Percentiles rank a stretch among this genome's conserved stretches.
These are phyloP conservation scores for Platyscapa corneri DNA, from an alignment of 1,140 invertebrate species.

Conservation along the genomic window DNA sequence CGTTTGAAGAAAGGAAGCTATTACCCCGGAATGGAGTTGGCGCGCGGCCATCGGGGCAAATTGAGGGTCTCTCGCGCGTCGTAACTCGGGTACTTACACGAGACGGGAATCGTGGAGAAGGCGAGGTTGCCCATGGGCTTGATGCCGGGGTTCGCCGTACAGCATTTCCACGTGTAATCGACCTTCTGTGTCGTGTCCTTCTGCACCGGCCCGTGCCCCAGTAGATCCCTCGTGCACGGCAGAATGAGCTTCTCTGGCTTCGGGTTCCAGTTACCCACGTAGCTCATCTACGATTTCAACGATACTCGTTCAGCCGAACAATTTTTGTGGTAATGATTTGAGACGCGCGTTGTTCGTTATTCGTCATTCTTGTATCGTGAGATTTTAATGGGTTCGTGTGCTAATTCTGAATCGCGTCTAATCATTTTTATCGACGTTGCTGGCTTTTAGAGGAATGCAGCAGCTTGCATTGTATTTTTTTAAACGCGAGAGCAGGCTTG, in stretches of 20 bases:
- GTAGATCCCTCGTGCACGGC: conserved; percentile 59
- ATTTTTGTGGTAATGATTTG: neutral
- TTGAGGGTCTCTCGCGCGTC: too few species aligned
- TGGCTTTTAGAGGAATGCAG: too few species aligned
- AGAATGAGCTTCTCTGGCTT: conserved; percentile 60
- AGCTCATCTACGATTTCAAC: conserved; percentile 63
- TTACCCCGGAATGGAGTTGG: too few species aligned
- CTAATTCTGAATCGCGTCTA: too few species aligned
- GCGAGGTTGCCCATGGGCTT: conserved; percentile 58
- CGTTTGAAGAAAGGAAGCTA: too few species aligned
- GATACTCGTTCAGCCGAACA: neutral
- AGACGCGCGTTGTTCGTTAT: neutral
- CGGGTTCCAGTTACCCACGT: conserved; percentile 67
- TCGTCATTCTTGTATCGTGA: too few species aligned
- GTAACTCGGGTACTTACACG: conserved; percentile 57
- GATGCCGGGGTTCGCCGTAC: conserved; percentile 11
- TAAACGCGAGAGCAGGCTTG: too few species aligned
- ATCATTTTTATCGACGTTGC: too few species aligned
- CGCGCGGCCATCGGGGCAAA: too few species aligned
- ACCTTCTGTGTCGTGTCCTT: conserved; percentile 82
- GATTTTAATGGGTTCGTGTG: too few species aligned
- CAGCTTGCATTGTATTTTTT: too few species aligned
- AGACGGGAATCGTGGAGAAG: conserved; percentile 58
- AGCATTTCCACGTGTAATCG: conserved; percentile 75
- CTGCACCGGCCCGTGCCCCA: conserved; percentile 80